Evolutionary conservation across 2,888 invertebrate genomes (phyloP).

Genomic region (Dicyrtoma fusca): DNA sequence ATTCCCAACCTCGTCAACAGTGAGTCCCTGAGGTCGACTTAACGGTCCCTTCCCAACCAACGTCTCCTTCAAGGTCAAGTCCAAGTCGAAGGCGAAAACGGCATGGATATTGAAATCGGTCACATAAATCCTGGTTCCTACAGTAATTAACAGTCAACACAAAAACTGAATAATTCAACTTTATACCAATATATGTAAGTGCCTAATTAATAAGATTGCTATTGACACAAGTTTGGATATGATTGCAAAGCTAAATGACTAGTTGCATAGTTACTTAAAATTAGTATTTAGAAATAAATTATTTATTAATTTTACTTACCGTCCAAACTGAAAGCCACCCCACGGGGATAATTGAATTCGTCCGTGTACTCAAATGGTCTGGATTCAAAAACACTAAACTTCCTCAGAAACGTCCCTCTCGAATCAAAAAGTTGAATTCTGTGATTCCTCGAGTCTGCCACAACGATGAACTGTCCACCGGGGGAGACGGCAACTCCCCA

Average conservation of each 20-base stretch:
- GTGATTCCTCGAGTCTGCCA: conserved; percentile 49
- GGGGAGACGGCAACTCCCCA: conserved; percentile 49
- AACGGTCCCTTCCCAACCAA: conserved; percentile 22
- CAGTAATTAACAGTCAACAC: too few species aligned
- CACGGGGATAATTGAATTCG: conserved; percentile 40
- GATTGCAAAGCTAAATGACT: too few species aligned
- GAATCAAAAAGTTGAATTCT: conserved; percentile 48
- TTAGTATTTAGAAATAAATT: not conserved
- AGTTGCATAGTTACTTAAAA: not conserved
- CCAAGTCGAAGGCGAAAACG: conserved; percentile 32
- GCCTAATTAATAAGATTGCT: too few species aligned
- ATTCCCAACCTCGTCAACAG: conserved; percentile 40
- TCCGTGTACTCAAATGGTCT: not conserved
- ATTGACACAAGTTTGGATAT: too few species aligned
- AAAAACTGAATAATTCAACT: too few species aligned
- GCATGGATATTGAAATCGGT: conserved; percentile 44
- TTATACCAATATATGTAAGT: too few species aligned
- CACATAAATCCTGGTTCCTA: conserved; percentile 40
- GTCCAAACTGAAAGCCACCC: conserved; percentile 39
- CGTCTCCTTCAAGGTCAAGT: not conserved
- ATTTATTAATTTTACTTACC: conserved; percentile 24
- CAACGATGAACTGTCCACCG: conserved; percentile 43
- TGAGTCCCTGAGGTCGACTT: conserved; percentile 36
- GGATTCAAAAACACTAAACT: conserved; percentile 12
- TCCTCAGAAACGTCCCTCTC: conserved; percentile 26